A percentile compares a stretch with the other conserved stretches of the same genome.
Conservation (phyloP, 2,797 vertebrate species). For the Clarias laeviceps region DNA sequence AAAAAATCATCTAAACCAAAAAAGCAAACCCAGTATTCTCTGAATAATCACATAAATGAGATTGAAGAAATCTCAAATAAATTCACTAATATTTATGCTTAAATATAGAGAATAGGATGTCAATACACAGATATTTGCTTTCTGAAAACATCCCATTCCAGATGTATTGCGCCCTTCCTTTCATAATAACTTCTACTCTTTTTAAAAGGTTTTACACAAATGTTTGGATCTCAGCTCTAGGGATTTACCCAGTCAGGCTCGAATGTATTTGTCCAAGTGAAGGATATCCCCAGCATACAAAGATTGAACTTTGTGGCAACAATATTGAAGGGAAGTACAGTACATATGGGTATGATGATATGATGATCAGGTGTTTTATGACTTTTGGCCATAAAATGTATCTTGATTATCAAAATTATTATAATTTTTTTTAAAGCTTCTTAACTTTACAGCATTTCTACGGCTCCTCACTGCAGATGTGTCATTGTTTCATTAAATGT, state of each 20-base stretch:
- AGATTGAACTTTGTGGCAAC: not conserved
- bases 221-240: not conserved
- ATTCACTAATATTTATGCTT: not conserved
- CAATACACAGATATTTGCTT: too few relatives aligned
- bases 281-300: not conserved
- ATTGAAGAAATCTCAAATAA: not conserved
- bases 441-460: not conserved
- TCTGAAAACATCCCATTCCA: not conserved
- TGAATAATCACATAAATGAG: too few relatives aligned
- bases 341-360: not conserved
- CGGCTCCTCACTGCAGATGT: not conserved
- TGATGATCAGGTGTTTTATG: not conserved
- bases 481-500: constrained; percentile 19
- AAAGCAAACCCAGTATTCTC: too few relatives aligned
- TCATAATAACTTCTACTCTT: not conserved
- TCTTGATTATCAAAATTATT: not conserved
- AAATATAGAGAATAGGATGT: not conserved
- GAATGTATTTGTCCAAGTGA: not conserved
- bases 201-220: not conserved
- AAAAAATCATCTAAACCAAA: too few relatives aligned
- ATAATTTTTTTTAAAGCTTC: too few relatives aligned
- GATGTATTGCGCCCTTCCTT: not conserved
- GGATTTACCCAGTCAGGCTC: not conserved
- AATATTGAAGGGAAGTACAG: not conserved
- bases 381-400: not conserved